Evolutionary conservation across 2,888 invertebrate genomes (phyloP).

Genomic region (Spicauda simplicius): DNA sequence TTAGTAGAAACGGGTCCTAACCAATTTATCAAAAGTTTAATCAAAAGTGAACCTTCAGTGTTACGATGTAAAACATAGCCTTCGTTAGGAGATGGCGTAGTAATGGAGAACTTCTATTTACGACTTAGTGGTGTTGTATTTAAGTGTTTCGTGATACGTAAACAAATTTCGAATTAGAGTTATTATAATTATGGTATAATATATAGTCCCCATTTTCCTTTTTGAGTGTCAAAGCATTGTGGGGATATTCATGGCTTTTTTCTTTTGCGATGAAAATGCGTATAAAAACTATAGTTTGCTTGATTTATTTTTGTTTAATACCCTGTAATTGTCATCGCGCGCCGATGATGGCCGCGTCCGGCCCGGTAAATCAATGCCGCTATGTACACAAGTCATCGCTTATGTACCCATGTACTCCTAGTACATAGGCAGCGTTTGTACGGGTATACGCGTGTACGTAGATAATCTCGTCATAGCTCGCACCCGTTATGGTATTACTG

Average conservation of each 20-base stretch:
- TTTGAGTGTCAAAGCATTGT: background rate
- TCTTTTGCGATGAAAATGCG: background rate
- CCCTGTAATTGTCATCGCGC: constrained; percentile 68
- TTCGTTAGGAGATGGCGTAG: background rate
- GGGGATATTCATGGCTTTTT: background rate
- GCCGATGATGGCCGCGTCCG: constrained; percentile 72
- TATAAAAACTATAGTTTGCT: constrained; percentile 3
- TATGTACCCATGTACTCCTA: constrained; percentile 69
- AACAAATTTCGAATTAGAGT: background rate
- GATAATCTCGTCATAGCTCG: constrained; percentile 84
- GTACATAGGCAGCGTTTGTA: constrained; percentile 72
- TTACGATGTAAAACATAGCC: background rate
- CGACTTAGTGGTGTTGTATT: background rate
- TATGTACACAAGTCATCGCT: constrained; percentile 77
- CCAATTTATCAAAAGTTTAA: background rate
- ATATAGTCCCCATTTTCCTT: background rate
- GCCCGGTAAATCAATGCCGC: constrained; percentile 79
- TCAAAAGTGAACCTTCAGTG: background rate
- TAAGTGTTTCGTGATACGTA: background rate
- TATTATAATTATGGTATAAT: background rate
- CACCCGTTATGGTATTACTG: constrained; percentile 84
- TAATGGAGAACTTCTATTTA: background rate
- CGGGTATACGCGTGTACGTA: constrained; percentile 76
- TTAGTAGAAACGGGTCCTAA: background rate
- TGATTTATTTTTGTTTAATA: constrained; percentile 60